These are phyloP conservation scores for Nettapus auritus DNA, from an alignment of 2,113 vertebrate genomes.

Conservation along the genomic window DNA sequence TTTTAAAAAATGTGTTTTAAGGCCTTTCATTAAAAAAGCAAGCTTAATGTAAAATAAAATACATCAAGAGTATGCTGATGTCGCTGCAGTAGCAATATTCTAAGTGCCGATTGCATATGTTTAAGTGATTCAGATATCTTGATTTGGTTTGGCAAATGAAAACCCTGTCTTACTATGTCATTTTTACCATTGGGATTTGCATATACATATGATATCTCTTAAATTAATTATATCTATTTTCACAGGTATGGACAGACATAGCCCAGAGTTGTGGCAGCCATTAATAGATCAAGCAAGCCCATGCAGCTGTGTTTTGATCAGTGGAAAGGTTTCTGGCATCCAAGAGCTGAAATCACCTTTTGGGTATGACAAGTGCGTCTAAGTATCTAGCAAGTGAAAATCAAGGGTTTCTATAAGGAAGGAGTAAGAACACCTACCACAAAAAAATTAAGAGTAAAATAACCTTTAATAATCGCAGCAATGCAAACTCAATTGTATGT, in stretches of 20 bases:
- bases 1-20: not conserved
- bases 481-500: not conserved
- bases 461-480: constrained; percentile 62
- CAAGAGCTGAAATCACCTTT: constrained; percentile 77
- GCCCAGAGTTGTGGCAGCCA: constrained; percentile 66
- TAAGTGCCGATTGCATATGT: not conserved
- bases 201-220: constrained; percentile 77
- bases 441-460: constrained; percentile 73
- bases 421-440: constrained; percentile 55
- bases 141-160: constrained; percentile 47
- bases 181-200: constrained; percentile 74
- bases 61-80: not conserved
- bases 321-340: constrained; percentile 77
- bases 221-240: constrained; percentile 84
- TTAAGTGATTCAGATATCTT: not conserved
- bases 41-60: not conserved
- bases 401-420: constrained; percentile 74
- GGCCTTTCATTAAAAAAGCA: not conserved
- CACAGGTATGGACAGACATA: constrained; percentile 79
- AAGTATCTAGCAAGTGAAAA: constrained; percentile 72
- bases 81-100: not conserved
- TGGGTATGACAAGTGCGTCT: constrained; percentile 75
- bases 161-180: constrained; percentile 42
- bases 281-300: constrained; percentile 72
- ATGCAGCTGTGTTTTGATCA: constrained; percentile 86